Base-by-base conservation (phyloP, 1,140 invertebrate genomes). In the Coelopa frigida region DNA sequence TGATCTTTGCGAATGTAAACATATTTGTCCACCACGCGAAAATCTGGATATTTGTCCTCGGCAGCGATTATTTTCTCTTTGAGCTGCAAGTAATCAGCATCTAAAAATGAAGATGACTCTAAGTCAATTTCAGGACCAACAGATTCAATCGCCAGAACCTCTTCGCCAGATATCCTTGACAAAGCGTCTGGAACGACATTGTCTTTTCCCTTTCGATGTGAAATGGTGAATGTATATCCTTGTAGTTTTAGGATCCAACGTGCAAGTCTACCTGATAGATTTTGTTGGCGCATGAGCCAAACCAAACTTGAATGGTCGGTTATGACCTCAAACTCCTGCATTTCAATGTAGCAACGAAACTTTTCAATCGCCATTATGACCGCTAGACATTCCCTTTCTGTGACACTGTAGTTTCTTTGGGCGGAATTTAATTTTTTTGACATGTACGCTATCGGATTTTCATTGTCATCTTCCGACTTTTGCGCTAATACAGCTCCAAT, bases 401-500 rank as follows among this genome's bases (percentile, higher is more conserved):
- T 41, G 2, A 48, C 38, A 5, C 4, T 32, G 24, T 48, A 48
- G 14, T 48, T 48, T n/a, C 36, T 23, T 38, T 46, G 45, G 14
- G 45, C 35, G 5, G 11, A 15, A 22, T 31, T 46, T 29, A 40
- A 14, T 40, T 48, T 48, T 20, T 22, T 26, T 0, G 46, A 48
- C 26, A 41, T 41, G 20, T 22, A 46, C 2, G 45, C 45, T 5
- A 46, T 26, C 7, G 69, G 46, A 23, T 20, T 20, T 37, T 48
- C 46, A 26, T 42, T 7, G 2, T 26, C 40, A 15, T 41, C 14
- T 10, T 43, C 46, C 15, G 67, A 37, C 48, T 51, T 21, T 26
- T 48, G 46, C 14, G 27, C 26, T 5, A 48, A 29, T 8, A 48
- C 32, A 8, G 24, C 36, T 20, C 46, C 46, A 12, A 48, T 18